Evolutionary conservation across 1,140 invertebrate genomes (phyloP).

Genomic region (Tetraneura akinire): DNA sequence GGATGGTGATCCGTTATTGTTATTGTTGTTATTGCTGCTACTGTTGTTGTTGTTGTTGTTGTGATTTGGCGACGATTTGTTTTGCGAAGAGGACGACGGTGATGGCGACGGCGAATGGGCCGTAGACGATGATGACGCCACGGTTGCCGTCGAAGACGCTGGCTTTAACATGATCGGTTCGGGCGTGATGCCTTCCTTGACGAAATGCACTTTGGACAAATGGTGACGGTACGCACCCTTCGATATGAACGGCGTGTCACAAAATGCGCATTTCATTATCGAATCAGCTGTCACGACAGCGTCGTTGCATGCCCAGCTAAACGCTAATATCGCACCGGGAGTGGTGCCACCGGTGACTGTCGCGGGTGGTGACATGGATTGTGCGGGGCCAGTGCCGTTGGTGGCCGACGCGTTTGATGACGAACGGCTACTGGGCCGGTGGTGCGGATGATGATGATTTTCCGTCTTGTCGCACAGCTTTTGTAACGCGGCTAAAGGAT

Average conservation of each 20-base stretch:
- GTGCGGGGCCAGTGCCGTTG: conserved; percentile 53
- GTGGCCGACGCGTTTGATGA: conserved; percentile 36
- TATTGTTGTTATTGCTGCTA: conserved; percentile 54
- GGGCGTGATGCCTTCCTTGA: conserved; percentile 84
- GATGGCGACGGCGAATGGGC: conserved; percentile 8
- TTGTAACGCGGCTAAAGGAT: conserved; percentile 88
- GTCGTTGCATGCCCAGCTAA: conserved; percentile 92
- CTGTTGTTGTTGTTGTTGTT: conserved; percentile 48
- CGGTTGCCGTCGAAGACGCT: conserved; percentile 53
- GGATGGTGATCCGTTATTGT: conserved; percentile 56
- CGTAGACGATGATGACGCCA: conserved; percentile 52
- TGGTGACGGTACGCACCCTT: conserved; percentile 96
- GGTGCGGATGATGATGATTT: conserved; percentile 62
- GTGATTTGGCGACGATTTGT: conserved; percentile 38
- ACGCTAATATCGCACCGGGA: conserved; percentile 81
- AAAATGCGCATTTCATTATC: conserved; percentile 94
- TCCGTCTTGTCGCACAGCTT: conserved; percentile 94
- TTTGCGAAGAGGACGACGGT: conserved; percentile 25
- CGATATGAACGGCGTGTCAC: conserved; percentile 93
- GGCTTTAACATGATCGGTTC: conserved; percentile 68
- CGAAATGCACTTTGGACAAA: conserved; percentile 94
- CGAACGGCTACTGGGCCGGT: conserved; percentile 38
- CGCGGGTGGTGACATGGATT: conserved; percentile 53
- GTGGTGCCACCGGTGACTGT: conserved; percentile 59
- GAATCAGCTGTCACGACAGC: conserved; percentile 82